Conservation (phyloP, 2,888 invertebrate species). For the Chymomyza amoena region DNA sequence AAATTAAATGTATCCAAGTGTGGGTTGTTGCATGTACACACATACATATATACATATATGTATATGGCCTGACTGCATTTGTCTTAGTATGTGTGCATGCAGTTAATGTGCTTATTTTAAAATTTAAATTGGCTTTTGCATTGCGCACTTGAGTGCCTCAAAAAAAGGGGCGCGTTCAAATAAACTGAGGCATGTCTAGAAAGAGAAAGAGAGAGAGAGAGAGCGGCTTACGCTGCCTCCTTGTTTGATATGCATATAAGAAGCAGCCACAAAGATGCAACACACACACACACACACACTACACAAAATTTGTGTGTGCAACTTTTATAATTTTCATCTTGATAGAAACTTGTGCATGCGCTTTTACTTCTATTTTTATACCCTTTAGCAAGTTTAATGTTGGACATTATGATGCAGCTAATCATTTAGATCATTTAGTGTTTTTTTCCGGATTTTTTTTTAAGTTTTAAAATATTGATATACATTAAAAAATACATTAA, state of each 20-base stretch:
- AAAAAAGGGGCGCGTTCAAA: constrained; percentile 6
- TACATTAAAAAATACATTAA: too few relatives aligned
- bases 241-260: background rate
- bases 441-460: too few relatives aligned
- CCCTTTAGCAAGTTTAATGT: background rate
- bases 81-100: constrained; percentile 52
- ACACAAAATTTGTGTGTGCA: constrained; percentile 17
- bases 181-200: background rate
- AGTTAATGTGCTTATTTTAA: constrained; percentile 74
- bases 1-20: constrained; percentile 53
- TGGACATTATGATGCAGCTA: too few relatives aligned
- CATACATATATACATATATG: background rate
- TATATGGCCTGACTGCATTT: constrained; percentile 18
- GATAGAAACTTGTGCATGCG: constrained; percentile 59
- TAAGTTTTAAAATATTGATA: too few relatives aligned
- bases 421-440: too few relatives aligned
- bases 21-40: background rate
- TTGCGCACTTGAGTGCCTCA: constrained; percentile 45
- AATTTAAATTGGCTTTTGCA: constrained; percentile 74
- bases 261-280: background rate
- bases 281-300: background rate
- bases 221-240: background rate
- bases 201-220: background rate
- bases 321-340: constrained; percentile 40
- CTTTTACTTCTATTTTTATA: constrained; percentile 8